Evolutionary conservation across 2,888 invertebrate genomes (phyloP).

Genomic region (Erannis defoliaria): DNA sequence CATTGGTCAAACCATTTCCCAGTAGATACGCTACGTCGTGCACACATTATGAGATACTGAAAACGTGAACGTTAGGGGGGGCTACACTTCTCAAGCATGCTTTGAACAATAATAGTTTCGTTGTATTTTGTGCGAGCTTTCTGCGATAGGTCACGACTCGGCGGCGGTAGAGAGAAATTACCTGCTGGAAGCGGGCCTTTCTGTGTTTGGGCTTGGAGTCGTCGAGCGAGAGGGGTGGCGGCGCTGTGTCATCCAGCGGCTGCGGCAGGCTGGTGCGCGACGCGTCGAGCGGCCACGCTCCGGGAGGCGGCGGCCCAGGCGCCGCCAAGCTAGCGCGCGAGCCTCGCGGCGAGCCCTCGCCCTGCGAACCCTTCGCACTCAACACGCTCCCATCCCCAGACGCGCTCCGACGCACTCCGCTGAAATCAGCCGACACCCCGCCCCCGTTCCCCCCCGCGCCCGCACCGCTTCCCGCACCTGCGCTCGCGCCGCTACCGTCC

Average conservation of each 20-base stretch:
- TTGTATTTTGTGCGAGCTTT: not conserved
- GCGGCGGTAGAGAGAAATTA: conserved; percentile 62
- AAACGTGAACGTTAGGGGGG: conserved; percentile 32
- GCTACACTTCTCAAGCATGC: conserved; percentile 20
- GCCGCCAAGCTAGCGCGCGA: conserved; percentile 80
- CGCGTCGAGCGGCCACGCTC: conserved; percentile 64
- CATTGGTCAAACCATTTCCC: conserved; percentile 15
- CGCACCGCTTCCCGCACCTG: conserved; percentile 58
- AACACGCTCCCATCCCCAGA: conserved; percentile 92
- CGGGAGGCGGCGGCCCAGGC: conserved; percentile 59
- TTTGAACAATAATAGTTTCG: conserved; percentile 1
- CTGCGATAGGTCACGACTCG: not conserved
- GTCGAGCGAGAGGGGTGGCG: conserved; percentile 73
- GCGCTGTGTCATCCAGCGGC: conserved; percentile 62
- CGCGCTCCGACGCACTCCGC: conserved; percentile 92
- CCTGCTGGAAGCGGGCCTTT: conserved; percentile 95
- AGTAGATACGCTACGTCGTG: conserved; percentile 47
- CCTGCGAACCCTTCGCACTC: conserved; percentile 87
- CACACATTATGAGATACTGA: conserved; percentile 43
- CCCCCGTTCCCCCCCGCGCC: conserved; percentile 63
- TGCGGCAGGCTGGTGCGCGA: conserved; percentile 79
- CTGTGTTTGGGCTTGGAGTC: conserved; percentile 91
- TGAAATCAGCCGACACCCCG: conserved; percentile 74
- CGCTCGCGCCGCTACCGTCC: conserved; percentile 88
- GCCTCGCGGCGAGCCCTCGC: conserved; percentile 80